These are phyloP conservation scores for Campopleginae sp. DNA, from an alignment of 2,888 invertebrate genomes.

Conservation along the genomic window DNA sequence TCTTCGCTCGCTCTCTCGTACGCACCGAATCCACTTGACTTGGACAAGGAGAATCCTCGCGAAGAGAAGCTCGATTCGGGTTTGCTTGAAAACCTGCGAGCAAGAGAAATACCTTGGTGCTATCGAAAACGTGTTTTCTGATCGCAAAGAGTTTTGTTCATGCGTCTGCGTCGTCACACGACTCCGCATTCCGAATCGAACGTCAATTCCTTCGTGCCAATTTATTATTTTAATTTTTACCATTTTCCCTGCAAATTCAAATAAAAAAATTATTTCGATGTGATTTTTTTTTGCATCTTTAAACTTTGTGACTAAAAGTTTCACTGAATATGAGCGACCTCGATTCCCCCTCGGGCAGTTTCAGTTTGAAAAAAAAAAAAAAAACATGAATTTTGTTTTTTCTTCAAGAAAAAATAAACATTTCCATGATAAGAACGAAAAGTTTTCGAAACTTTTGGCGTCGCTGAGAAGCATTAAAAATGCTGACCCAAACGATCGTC, in stretches of 20 bases:
- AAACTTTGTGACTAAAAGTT: too few species aligned
- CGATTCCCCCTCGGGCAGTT: neutral
- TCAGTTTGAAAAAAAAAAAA: neutral
- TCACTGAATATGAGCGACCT: neutral
- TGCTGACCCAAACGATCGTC: neutral
- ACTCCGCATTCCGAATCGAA: slow-evolving; percentile 38
- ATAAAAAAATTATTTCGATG: neutral
- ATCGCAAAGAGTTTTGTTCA: slow-evolving; percentile 57
- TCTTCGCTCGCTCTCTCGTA: neutral
- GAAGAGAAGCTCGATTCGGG: slow-evolving; percentile 6
- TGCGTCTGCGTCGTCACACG: slow-evolving; percentile 38
- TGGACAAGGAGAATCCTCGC: slow-evolving; percentile 16
- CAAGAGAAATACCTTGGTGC: slow-evolving; percentile 16
- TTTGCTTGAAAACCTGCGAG: slow-evolving; percentile 19
- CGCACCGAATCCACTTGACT: slow-evolving; percentile 6
- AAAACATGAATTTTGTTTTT: neutral
- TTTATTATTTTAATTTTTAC: neutral
- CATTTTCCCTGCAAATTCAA: neutral
- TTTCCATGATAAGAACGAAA: neutral
- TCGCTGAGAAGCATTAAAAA: neutral
- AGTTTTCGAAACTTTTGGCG: too few species aligned
- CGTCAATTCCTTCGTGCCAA: slow-evolving; percentile 29
- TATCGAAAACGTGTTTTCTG: slow-evolving; percentile 61
- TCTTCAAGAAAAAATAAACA: neutral
- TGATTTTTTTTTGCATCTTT: neutral